Evolutionary conservation across 2,797 vertebrate genomes (phyloP).

Genomic region (Glossophaga mutica): DNA sequence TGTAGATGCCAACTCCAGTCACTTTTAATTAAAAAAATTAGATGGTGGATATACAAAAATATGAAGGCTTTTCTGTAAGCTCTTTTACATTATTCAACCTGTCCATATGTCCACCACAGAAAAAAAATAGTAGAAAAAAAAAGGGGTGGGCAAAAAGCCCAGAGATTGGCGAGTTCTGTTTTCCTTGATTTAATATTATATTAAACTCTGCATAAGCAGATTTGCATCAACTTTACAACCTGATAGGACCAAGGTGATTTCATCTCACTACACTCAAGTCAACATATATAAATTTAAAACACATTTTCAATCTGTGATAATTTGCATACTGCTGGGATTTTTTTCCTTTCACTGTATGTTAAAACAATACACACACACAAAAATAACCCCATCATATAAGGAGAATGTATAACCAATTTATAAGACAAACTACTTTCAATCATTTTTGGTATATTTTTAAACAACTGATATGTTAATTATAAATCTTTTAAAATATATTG

Average conservation of each 20-base stretch:
- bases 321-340: neutral
- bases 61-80: conserved; percentile 46
- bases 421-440: neutral
- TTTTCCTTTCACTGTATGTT: neutral
- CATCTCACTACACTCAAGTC: neutral
- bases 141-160: neutral
- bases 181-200: neutral
- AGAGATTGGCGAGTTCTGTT: neutral
- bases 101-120: conserved; percentile 38
- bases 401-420: neutral
- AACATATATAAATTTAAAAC: neutral
- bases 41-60: neutral
- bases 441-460: neutral
- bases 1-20: conserved; percentile 31
- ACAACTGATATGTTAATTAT: neutral
- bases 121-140: neutral
- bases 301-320: neutral
- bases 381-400: neutral
- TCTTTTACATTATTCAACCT: conserved; percentile 54
- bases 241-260: neutral
- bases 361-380: neutral
- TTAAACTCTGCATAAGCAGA: neutral
- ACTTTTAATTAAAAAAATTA: conserved; percentile 68
- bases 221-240: neutral
- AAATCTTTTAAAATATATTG: neutral